phyloP scores from a whole-genome alignment of 2,888 invertebrate genomes.

The Oscheius sp. region DNA sequence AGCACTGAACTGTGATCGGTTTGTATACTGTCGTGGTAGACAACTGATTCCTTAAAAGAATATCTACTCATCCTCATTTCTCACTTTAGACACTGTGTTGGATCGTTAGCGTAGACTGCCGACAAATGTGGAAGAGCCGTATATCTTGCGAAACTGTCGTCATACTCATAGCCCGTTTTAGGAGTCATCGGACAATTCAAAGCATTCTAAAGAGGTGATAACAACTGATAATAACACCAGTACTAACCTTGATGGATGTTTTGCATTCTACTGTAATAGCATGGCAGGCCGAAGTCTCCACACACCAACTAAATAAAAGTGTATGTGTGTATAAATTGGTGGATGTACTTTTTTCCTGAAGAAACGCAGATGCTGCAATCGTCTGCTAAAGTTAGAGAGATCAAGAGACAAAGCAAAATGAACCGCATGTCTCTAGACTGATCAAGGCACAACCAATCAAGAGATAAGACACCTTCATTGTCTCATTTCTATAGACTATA shows the following conservation, averaged over 20 bases:
- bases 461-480: too few relatives aligned
- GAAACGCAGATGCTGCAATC: slow-evolving; percentile 7
- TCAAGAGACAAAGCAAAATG: background rate
- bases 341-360: background rate
- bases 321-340: too few relatives aligned
- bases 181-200: slow-evolving; percentile 28
- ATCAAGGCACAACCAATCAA: too few relatives aligned
- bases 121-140: slow-evolving; percentile 14
- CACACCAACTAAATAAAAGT: slow-evolving; percentile 5
- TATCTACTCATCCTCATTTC: background rate
- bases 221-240: too few relatives aligned
- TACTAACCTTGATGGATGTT: background rate
- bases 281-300: background rate
- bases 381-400: background rate
- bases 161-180: slow-evolving; percentile 20
- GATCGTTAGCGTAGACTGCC: slow-evolving; percentile 12
- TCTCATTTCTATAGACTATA: too few relatives aligned
- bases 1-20: background rate
- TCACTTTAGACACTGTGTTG: slow-evolving; percentile 11
- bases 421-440: background rate
- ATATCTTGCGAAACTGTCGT: slow-evolving; percentile 10
- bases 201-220: background rate
- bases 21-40: background rate
- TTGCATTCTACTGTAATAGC: slow-evolving; percentile 6
- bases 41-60: slow-evolving; percentile 6